A percentile compares a stretch with the other conserved stretches of the same genome.
phyloP scores from a whole-genome alignment of 2,888 invertebrate genomes.

The Bursaphelenchus okinawaensis region DNA sequence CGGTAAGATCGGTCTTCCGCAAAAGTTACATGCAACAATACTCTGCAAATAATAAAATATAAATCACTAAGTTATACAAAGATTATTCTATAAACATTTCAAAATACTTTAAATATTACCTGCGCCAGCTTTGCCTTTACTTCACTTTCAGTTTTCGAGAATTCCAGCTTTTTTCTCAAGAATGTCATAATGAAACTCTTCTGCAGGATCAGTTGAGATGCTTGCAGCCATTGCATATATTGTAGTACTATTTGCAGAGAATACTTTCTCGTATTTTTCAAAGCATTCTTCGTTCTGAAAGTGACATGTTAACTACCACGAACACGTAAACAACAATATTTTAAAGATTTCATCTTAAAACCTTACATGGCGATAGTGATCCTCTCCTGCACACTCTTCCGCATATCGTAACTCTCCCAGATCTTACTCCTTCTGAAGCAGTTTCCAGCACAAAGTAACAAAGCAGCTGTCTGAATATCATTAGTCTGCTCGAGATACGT shows the following conservation, averaged over 20 bases:
- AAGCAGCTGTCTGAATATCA: constrained; percentile 24
- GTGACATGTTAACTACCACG: no score
- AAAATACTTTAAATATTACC: constrained; percentile 11
- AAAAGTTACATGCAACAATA: constrained; percentile 27
- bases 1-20: constrained; percentile 27
- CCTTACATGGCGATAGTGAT: constrained; percentile 9
- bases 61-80: neutral
- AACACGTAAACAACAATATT: no score
- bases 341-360: neutral
- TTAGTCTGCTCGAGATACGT: constrained; percentile 22
- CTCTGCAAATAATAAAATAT: constrained; percentile 15
- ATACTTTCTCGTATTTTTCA: constrained; percentile 11
- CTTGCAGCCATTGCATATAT: constrained; percentile 10
- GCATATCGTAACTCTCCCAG: constrained; percentile 14
- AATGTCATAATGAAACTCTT: constrained; percentile 13
- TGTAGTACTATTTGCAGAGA: constrained; percentile 4
- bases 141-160: constrained; percentile 8
- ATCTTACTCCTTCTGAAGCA: constrained; percentile 19
- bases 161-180: constrained; percentile 11
- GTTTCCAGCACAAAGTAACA: constrained; percentile 22
- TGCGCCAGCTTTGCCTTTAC: constrained; percentile 12
- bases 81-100: neutral
- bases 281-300: constrained; percentile 7
- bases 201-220: constrained; percentile 8
- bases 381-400: constrained; percentile 2